Evolutionary conservation across 64 coral and sea anemone species (phyloP).

Genomic region (Pocillopora damicornis): DNA sequence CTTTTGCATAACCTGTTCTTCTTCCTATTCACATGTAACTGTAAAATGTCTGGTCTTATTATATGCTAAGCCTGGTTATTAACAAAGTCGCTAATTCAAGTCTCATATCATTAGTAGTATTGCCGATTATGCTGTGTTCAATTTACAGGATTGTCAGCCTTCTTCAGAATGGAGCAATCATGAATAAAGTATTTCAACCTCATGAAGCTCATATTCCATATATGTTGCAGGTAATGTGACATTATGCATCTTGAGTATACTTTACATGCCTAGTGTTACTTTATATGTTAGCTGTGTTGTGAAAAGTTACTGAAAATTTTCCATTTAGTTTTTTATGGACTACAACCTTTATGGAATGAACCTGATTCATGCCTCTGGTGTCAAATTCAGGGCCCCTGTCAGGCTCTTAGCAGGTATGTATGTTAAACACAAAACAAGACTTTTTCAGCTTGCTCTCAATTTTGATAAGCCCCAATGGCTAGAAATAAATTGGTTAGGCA

Average conservation of each 20-base stretch:
- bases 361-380: constrained; percentile 62
- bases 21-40: no score
- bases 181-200: constrained; percentile 90
- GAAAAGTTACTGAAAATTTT: neutral
- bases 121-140: neutral
- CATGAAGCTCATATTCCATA: constrained; percentile 95
- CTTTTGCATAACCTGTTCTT: no score
- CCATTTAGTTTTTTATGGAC: constrained; percentile 92
- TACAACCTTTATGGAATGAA: constrained; percentile 99
- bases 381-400: constrained; percentile 76
- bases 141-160: constrained; percentile 73
- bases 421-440: neutral
- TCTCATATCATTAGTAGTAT: neutral
- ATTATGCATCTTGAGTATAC: neutral
- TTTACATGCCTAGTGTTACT: neutral
- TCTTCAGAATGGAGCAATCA: constrained; percentile 82
- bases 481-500: neutral
- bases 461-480: neutral
- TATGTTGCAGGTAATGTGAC: constrained; percentile 70
- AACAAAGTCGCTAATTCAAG: neutral
- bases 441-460: neutral
- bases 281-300: no score
- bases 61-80: no score
- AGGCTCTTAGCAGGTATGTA: constrained; percentile 44
- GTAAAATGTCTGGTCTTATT: no score